Conservation (phyloP, 2,113 vertebrate species). For the Tretioscincus oriximinensis region DNA sequence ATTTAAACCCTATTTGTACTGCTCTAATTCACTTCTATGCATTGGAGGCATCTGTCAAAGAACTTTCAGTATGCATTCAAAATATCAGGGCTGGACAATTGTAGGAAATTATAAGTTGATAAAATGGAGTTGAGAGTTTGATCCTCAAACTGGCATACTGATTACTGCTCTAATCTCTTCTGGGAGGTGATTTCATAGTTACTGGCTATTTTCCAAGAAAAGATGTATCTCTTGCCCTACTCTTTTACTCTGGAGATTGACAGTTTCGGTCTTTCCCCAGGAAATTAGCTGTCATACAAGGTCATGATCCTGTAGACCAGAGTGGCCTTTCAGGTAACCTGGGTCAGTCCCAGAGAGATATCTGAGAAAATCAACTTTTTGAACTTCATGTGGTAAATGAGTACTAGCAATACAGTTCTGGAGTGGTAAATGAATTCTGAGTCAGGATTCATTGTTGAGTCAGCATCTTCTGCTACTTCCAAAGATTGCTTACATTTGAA, state of each 20-base stretch:
- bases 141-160: not conserved
- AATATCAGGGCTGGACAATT: not conserved
- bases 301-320: not conserved
- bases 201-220: not conserved
- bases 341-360: not conserved
- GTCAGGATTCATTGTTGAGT: not conserved
- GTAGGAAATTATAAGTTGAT: not conserved
- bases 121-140: not conserved
- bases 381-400: not conserved
- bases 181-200: conserved; percentile 4
- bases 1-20: not conserved
- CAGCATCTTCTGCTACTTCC: not conserved
- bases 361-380: conserved; percentile 4
- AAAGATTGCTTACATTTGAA: not conserved
- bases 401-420: not conserved
- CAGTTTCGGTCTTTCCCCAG: conserved; percentile 15
- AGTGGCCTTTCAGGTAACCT: not conserved
- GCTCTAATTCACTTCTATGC: not conserved
- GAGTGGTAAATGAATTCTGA: not conserved
- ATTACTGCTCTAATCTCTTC: conserved; percentile 6
- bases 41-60: not conserved
- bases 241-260: conserved; percentile 17
- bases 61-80: not conserved
- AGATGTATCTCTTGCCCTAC: not conserved
- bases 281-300: conserved; percentile 16